Percentiles rank a stretch among this genome's conserved stretches.
phyloP scores from a whole-genome alignment of 2,797 vertebrate species.

The Rachycentron canadum region DNA sequence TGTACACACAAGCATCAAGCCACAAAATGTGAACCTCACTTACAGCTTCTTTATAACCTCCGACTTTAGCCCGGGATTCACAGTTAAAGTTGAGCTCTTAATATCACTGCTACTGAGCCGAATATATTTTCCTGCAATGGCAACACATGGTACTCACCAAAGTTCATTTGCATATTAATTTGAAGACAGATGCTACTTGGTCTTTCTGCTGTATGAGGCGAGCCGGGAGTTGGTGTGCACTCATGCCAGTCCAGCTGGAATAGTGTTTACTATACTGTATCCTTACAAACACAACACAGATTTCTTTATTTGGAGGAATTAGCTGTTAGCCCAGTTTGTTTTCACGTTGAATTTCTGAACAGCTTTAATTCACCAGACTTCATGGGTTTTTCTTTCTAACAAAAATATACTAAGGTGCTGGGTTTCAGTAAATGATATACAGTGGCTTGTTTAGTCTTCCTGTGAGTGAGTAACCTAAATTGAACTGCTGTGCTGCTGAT shows the following conservation, averaged over 20 bases:
- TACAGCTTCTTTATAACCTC: conserved; percentile 22
- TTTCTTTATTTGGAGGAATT: conserved; percentile 63
- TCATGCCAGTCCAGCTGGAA: conserved; percentile 53
- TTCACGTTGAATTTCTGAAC: conserved; percentile 32
- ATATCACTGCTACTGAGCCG: conserved; percentile 28
- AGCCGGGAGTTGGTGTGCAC: conserved; percentile 36
- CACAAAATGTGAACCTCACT: conserved; percentile 11
- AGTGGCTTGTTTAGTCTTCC: not conserved
- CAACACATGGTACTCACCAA: conserved; percentile 22
- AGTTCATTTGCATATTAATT: conserved; percentile 63
- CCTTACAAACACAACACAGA: conserved; percentile 55
- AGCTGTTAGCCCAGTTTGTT: conserved; percentile 27
- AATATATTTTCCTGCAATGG: conserved; percentile 36
- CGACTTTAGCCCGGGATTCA: conserved; percentile 6
- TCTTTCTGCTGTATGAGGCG: conserved; percentile 44
- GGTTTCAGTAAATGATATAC: conserved; percentile 10
- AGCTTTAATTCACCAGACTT: conserved; percentile 7
- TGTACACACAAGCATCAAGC: not conserved
- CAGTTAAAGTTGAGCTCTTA: conserved; percentile 21
- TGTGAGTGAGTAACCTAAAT: conserved; percentile 4
- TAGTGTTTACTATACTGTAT: conserved; percentile 45
- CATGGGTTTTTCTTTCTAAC: not conserved
- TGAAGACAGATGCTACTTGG: conserved; percentile 45
- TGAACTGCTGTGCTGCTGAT: not conserved
- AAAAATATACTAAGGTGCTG: conserved; percentile 8